These are phyloP conservation scores for Lepilemur ruficaudatus DNA, from an alignment of 2,797 vertebrate genomes.

Conservation along the genomic window DNA sequence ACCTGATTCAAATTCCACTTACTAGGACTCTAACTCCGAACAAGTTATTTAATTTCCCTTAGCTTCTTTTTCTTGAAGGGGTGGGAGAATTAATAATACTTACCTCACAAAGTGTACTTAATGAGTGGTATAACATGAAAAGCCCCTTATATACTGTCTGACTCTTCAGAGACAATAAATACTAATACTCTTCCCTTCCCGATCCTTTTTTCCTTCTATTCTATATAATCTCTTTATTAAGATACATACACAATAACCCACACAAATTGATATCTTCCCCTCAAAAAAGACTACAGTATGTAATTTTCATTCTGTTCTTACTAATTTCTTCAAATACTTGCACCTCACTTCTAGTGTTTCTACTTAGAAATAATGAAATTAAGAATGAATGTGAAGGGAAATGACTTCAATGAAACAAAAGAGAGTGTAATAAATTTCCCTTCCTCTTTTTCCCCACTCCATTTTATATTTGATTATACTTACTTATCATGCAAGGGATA, in stretches of 20 bases:
- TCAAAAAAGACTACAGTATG: not conserved
- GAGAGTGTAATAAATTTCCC: not conserved
- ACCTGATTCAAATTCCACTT: not conserved
- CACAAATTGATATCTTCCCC: not conserved
- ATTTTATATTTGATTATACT: slow-evolving; percentile 23
- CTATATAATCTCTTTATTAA: not conserved
- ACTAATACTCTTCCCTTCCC: not conserved
- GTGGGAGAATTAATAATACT: slow-evolving; percentile 1
- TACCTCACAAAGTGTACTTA: slow-evolving; percentile 14
- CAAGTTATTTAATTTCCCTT: slow-evolving; percentile 31
- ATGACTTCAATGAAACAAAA: not conserved
- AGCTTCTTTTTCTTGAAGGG: not conserved
- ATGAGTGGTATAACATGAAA: slow-evolving; percentile 16
- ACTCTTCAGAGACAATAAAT: slow-evolving; percentile 41
- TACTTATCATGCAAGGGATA: not conserved
- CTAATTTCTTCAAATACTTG: slow-evolving; percentile 44
- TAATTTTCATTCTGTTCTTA: slow-evolving; percentile 44
- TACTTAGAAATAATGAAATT: slow-evolving; percentile 40
- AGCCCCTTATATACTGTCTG: not conserved
- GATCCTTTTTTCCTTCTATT: not conserved
- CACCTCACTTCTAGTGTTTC: slow-evolving; percentile 42
- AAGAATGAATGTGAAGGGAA: not conserved
- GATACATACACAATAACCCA: slow-evolving; percentile 9
- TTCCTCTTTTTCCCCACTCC: not conserved
- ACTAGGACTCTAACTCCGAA: not conserved